Conservation (phyloP, 2,797 vertebrate genomes). For the Glossophaga mutica region DNA sequence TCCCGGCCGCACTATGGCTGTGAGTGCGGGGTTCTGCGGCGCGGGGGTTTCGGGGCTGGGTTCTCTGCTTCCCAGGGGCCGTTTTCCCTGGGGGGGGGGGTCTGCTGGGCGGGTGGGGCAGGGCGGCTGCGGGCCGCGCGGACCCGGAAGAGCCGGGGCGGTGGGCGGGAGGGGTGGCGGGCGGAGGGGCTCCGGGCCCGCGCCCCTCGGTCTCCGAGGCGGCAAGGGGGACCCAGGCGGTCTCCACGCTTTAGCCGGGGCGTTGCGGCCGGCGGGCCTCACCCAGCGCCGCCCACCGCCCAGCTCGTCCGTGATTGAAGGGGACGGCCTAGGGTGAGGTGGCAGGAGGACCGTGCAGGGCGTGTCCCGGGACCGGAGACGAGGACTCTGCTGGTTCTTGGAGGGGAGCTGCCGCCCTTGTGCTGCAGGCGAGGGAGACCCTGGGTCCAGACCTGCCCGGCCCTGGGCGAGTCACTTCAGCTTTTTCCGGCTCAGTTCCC, state of each 20-base stretch:
- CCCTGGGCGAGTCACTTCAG: not conserved
- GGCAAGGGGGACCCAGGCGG: not conserved
- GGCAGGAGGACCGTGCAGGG: conserved; percentile 49
- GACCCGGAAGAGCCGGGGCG: not conserved
- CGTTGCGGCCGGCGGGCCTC: not conserved
- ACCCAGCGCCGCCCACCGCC: not conserved
- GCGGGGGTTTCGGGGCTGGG: not conserved
- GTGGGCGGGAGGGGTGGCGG: not conserved
- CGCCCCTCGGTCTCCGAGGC: not conserved
- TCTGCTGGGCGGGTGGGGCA: not conserved
- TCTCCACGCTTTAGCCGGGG: not conserved
- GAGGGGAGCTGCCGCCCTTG: not conserved
- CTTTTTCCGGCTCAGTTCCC: not conserved
- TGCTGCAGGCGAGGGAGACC: not conserved
- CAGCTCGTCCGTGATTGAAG: not conserved
- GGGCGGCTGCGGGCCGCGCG: not conserved
- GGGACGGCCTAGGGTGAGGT: conserved; percentile 46
- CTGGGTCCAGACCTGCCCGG: not conserved
- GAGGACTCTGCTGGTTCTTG: not conserved
- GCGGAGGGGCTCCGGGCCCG: not conserved
- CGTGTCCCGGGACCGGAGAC: conserved; percentile 36
- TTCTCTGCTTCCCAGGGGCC: not conserved
- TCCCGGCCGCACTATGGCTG: conserved; percentile 82
- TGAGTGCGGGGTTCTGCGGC: conserved; percentile 71
- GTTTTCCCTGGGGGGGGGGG: not conserved